A percentile compares a stretch with the other conserved stretches of the same genome.
Conservation (phyloP, 2,113 vertebrate genomes). For the Cnemophilus loriae region DNA sequence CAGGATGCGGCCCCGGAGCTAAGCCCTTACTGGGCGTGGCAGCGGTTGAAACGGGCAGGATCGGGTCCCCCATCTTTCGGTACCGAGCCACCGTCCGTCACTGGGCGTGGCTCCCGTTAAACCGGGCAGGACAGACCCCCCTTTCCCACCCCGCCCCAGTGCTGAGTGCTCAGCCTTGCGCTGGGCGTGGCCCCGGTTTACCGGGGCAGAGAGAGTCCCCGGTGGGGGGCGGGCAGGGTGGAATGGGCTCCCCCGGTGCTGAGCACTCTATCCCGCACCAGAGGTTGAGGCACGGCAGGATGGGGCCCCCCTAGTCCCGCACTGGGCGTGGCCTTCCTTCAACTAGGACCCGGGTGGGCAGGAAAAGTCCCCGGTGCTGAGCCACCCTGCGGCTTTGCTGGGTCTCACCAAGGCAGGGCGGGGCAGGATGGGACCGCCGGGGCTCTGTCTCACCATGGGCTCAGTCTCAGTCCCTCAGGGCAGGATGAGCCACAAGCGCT, state of each 20-base stretch:
- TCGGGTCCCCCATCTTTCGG: neutral
- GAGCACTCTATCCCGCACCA: neutral
- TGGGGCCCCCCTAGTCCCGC: too few species aligned
- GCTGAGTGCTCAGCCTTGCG: neutral
- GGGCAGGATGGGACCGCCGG: neutral
- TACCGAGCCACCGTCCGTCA: neutral
- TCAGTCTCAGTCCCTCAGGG: too few species aligned
- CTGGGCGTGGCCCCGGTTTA: neutral
- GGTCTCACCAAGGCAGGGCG: neutral
- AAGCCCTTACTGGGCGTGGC: neutral
- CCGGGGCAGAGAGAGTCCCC: neutral
- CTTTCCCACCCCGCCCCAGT: accelerated
- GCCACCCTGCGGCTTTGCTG: neutral
- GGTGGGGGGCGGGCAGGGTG: neutral
- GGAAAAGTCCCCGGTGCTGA: neutral
- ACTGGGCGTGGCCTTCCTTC: neutral
- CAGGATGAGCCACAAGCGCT: neutral
- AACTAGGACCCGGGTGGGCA: neutral
- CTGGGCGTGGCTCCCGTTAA: neutral
- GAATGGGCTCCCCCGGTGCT: neutral
- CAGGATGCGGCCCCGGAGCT: neutral
- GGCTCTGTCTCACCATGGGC: neutral
- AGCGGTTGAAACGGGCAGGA: neutral
- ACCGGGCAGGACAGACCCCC: neutral
- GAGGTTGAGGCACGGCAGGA: neutral